These are phyloP conservation scores for Orussus abietinus DNA, from an alignment of 1,140 invertebrate genomes.

Conservation along the genomic window DNA sequence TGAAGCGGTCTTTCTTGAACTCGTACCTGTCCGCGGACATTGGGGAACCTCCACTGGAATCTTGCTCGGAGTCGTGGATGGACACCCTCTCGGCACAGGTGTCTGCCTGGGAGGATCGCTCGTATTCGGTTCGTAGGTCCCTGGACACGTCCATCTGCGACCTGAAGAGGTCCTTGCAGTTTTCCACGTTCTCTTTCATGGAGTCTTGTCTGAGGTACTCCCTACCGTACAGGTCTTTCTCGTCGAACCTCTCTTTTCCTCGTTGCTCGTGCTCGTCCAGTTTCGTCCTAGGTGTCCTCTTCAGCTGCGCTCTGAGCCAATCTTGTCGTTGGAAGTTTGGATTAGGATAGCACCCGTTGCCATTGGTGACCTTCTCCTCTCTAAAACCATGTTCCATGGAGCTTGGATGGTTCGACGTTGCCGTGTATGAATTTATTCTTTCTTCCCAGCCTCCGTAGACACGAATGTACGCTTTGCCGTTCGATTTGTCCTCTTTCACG, in stretches of 20 bases:
- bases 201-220: slow-evolving; percentile 42
- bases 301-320: slow-evolving; percentile 52
- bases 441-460: slow-evolving; percentile 57
- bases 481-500: slow-evolving; percentile 40
- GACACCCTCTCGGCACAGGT: slow-evolving; percentile 36
- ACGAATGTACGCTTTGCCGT: slow-evolving; percentile 46
- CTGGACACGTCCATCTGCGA: slow-evolving; percentile 28
- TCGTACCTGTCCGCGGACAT: slow-evolving; percentile 36
- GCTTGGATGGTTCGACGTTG: slow-evolving; percentile 24
- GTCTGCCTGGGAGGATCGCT: slow-evolving; percentile 33
- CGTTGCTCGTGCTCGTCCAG: slow-evolving; percentile 41
- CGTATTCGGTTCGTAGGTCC: slow-evolving; percentile 27
- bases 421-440: slow-evolving; percentile 36
- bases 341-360: slow-evolving; percentile 52
- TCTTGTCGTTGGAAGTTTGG: slow-evolving; percentile 60
- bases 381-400: slow-evolving; percentile 29
- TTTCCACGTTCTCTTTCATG: slow-evolving; percentile 46
- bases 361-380: slow-evolving; percentile 30
- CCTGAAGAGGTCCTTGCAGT: slow-evolving; percentile 43
- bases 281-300: slow-evolving; percentile 45
- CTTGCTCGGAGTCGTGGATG: slow-evolving; percentile 38
- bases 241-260: slow-evolving; percentile 37
- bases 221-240: slow-evolving; percentile 42
- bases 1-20: slow-evolving; percentile 42
- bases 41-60: slow-evolving; percentile 26